A percentile compares a stretch with the other conserved stretches of the same genome.
Evolutionary conservation across 2,888 invertebrate genomes (phyloP).

Genomic region (Xestia c-nigrum): DNA sequence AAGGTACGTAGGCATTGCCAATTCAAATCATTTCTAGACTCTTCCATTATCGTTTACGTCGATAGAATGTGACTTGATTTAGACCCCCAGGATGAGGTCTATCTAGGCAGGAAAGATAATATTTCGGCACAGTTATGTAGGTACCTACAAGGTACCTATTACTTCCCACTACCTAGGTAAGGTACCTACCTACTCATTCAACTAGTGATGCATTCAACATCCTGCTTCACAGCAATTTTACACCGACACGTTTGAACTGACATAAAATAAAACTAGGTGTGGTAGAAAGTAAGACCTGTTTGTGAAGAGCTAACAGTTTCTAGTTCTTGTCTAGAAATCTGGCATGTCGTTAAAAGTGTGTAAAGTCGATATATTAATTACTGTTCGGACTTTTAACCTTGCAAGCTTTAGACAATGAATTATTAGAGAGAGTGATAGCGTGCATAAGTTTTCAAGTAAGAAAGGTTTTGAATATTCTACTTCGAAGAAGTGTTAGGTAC

Average conservation of each 20-base stretch:
- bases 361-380: slow-evolving; percentile 25
- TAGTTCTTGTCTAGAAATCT: slow-evolving; percentile 56
- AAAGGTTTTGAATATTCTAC: not conserved
- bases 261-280: slow-evolving; percentile 52
- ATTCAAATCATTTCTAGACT: not conserved
- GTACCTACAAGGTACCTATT: not conserved
- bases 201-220: slow-evolving; percentile 12
- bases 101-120: not conserved
- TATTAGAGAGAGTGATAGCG: not conserved
- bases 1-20: not conserved
- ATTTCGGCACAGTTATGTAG: slow-evolving; percentile 1
- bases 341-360: slow-evolving; percentile 25
- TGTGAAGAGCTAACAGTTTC: slow-evolving; percentile 54
- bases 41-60: not conserved
- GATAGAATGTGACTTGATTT: not conserved
- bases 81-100: not conserved
- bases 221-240: slow-evolving; percentile 6
- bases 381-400: slow-evolving; percentile 7
- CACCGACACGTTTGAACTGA: slow-evolving; percentile 18
- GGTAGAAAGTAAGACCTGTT: slow-evolving; percentile 61
- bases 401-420: not conserved
- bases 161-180: not conserved
- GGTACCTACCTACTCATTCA: not conserved
- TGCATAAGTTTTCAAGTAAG: not conserved
- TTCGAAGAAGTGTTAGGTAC: not conserved